phyloP scores from a whole-genome alignment of 2,888 invertebrate species.

The Campoletis raptor region DNA sequence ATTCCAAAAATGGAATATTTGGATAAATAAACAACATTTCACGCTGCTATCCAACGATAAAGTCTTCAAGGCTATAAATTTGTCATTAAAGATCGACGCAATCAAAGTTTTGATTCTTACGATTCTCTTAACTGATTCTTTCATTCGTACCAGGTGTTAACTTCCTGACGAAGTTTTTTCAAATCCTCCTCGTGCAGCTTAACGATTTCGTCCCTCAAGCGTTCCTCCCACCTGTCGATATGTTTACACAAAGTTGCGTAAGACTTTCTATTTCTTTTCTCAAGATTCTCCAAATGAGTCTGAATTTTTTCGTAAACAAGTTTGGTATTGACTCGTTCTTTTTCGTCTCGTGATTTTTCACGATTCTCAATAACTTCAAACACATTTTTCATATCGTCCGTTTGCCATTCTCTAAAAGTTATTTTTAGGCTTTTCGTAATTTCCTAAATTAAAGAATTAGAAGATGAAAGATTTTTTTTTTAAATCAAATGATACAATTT shows the following conservation, averaged over 20 bases:
- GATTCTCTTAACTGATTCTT: background rate
- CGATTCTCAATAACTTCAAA: slow-evolving; percentile 59
- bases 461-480: background rate
- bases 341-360: slow-evolving; percentile 62
- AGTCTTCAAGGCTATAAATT: background rate
- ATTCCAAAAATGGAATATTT: background rate
- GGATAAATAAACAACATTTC: background rate
- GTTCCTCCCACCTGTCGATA: slow-evolving; percentile 71
- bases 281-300: slow-evolving; percentile 69
- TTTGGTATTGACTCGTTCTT: slow-evolving; percentile 60
- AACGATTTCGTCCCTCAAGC: slow-evolving; percentile 69
- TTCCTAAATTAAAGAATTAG: slow-evolving; percentile 54
- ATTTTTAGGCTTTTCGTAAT: slow-evolving; percentile 65
- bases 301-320: slow-evolving; percentile 70
- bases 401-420: slow-evolving; percentile 68
- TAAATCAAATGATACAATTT: background rate
- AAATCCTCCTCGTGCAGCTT: slow-evolving; percentile 68
- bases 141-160: slow-evolving; percentile 65
- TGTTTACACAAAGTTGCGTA: slow-evolving; percentile 71
- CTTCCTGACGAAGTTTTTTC: slow-evolving; percentile 65
- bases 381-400: slow-evolving; percentile 66
- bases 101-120: background rate
- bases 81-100: background rate
- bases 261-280: slow-evolving; percentile 65
- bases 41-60: background rate